Evolutionary conservation across 2,888 invertebrate species (phyloP), one percentile per base, ranked within the genome.

Genomic region (Coremacera marginata): DNA sequence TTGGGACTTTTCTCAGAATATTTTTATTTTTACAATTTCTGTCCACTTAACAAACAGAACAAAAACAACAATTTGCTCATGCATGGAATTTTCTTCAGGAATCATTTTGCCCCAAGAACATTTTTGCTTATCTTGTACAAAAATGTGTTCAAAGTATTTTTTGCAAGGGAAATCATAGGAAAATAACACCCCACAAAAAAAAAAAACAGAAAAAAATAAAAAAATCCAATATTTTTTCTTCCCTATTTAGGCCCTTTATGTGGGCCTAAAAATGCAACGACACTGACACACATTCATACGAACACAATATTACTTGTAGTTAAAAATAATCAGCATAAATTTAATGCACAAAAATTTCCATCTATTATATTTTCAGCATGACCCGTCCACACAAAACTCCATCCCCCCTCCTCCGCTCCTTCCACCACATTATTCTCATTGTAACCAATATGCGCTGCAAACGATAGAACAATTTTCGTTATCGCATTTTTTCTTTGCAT

Each of bases 311-410:
- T 65, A 22, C 34, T n/a, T 34, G 71, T 52, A 44, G 31, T 83
- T 83, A 84, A 84, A 85, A 83, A 84, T 83, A 86, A 86, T 85
- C 86, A 85, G 84, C 86, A 85, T 86, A 86, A 85, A 85, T 85
- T 86, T 84, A 81, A 83, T 80, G 81, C 83, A 82, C 37, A 74
- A 34, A 55, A 65, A 65, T 55, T 22, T 55, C 11, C 5, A 14
- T 11, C 49, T 49, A 68, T 49, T 51, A 27, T 25, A 49, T 51
- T 68, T 22, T 68, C 4, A 49, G 49, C 68, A 51, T 68, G 68
- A 51, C 51, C 51, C 68, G 49, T 68, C 25, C 22, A 2, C 22
- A 25, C 19, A 31, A 81, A 75, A 76, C 25, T 55, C 3, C 70
- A 51, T 9, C 44, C 4, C 19, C 19, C 44, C 44, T 1, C 37